phyloP scores from a whole-genome alignment of 2,797 vertebrate species.

The Enteromius afrohamiltoni region DNA sequence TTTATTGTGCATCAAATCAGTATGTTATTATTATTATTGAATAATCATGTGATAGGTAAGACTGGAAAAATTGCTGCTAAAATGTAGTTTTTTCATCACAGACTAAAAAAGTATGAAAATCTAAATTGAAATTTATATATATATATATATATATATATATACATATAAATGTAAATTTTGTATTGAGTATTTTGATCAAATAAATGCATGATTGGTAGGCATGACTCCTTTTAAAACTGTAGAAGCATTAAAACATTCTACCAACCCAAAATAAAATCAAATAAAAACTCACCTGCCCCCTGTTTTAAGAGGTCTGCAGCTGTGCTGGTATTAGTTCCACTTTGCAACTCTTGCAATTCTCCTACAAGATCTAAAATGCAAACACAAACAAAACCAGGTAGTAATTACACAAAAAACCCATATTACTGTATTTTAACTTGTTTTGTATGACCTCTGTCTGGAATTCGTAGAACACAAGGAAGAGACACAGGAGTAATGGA shows the following conservation, averaged over 20 bases:
- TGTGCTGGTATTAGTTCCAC: constrained; percentile 85
- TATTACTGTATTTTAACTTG: not conserved
- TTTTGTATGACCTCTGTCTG: constrained; percentile 80
- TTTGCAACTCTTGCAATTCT: constrained; percentile 80
- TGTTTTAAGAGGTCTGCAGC: constrained; percentile 89
- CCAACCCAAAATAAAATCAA: not conserved
- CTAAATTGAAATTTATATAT: too few species aligned
- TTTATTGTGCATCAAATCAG: not conserved
- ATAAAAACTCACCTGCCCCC: constrained; percentile 81
- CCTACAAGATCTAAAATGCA: constrained; percentile 81
- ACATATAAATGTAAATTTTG: not conserved
- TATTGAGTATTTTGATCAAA: not conserved
- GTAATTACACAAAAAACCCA: not conserved
- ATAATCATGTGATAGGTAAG: not conserved
- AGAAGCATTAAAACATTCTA: not conserved
- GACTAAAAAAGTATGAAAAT: not conserved
- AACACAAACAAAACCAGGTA: not conserved
- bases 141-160: too few species aligned
- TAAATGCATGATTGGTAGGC: not conserved
- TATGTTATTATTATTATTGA: not conserved
- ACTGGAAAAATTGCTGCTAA: not conserved
- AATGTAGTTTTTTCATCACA: not conserved
- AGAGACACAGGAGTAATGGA: constrained; percentile 91
- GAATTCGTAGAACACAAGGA: constrained; percentile 85
- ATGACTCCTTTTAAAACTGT: not conserved